Conservation (phyloP, 2,888 invertebrate genomes). For the Yponomeuta evonymella region DNA sequence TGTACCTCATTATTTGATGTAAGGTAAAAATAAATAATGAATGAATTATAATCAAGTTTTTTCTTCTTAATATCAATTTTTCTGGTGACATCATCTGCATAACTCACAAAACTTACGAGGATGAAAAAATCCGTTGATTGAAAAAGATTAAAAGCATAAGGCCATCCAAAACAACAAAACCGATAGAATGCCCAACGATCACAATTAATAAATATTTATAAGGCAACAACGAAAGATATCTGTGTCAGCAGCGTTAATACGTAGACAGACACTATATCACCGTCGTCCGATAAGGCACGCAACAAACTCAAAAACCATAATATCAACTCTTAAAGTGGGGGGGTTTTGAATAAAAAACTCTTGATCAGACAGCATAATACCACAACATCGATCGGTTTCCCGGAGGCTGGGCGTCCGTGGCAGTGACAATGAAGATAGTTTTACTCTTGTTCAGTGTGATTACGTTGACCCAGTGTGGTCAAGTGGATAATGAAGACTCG, state of each 20-base stretch:
- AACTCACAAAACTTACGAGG: no score
- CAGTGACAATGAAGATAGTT: constrained; percentile 53
- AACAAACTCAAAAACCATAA: constrained; percentile 42
- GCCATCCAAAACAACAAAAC: constrained; percentile 23
- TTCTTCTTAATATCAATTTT: background rate
- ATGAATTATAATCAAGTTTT: background rate
- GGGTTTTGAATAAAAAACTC: constrained; percentile 66
- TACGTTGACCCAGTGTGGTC: constrained; percentile 45
- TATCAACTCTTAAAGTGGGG: constrained; percentile 46
- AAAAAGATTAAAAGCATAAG: constrained; percentile 34
- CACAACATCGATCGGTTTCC: constrained; percentile 59
- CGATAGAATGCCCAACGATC: background rate
- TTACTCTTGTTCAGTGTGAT: constrained; percentile 51
- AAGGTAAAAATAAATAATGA: background rate
- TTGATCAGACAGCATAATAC: constrained; percentile 53
- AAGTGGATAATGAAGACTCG: constrained; percentile 52
- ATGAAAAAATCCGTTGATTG: no score
- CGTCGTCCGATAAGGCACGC: background rate
- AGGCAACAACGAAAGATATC: constrained; percentile 36
- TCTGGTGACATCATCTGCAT: no score
- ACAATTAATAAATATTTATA: constrained; percentile 58
- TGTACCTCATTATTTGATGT: constrained; percentile 45
- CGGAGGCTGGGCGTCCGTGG: constrained; percentile 39
- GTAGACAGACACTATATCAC: background rate
- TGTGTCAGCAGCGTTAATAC: constrained; percentile 39